Base-by-base conservation (phyloP, 2,888 invertebrate species). In the Phyllotreta striolata region DNA sequence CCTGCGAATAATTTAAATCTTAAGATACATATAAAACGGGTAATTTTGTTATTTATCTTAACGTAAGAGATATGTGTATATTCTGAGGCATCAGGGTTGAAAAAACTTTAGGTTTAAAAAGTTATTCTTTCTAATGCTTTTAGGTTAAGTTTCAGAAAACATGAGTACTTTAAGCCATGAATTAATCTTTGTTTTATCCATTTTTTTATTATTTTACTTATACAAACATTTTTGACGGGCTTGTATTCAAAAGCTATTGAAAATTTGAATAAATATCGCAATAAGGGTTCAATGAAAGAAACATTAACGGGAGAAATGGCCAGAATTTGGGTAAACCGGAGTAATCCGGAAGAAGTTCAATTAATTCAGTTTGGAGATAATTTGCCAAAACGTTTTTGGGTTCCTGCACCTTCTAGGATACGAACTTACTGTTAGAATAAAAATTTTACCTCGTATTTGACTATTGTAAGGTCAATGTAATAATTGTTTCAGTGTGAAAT, bases 1-100 rank as follows among this genome's bases (percentile, higher is more conserved):
- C 7, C 61, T 63, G 13, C 39, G 70, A 47, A 58, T 63, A 69
- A 62, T 55, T 64, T 55, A 56, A 34, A 60, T 39, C 49, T 65
- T 62, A 54, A 52, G 60, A 58, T 63, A 63, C 37, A 49, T 51
- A 64, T 52, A 47, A 67, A 68, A 68, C 70, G 70, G 69, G 70
- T 71, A 69, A 68, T 70, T 66, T 69, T 64, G 63, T 70, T 64
- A 62, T 64, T 64, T 64, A 63, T 59, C 13, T 60, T 58, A 57
- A 62, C 55, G 56, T 65, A 59, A 61, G 62, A 62, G 55, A 39
- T 57, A 64, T 60, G 55, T 46, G 52, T 60, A 54, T 63, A 62
- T 71, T 73, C 68, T 74, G 74, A 74, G 76, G 75, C 77, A 73
- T 77, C 77, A 77, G 77, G 77, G 77, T 61, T 55, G 39, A 58